Evolutionary conservation across 2,113 vertebrate species (phyloP), one percentile per base, ranked within the genome.

Genomic region (Mesembrinibis cayennensis): DNA sequence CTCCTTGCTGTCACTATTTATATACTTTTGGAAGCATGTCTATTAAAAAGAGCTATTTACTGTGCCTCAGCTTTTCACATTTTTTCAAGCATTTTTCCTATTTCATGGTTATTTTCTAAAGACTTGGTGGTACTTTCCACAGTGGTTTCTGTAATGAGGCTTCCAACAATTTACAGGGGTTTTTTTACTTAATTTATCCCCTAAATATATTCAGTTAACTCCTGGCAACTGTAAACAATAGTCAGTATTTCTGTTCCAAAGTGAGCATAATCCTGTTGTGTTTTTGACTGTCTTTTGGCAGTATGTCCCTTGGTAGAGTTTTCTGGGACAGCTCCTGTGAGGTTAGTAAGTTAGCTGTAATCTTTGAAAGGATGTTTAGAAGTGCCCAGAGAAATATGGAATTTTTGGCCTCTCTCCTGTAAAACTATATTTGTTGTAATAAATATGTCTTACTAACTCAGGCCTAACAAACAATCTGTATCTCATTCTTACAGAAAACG

Each of bases 201-300:
- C 42, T 73, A 85, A 92, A 87, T 30, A 85, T 65, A 91, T 89
- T 89, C 70, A 50, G 19, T 59, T 80, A 82, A 79, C 18, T 76
- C 45, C 62, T 96, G 83, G 70, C 77, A 93, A 76, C 45, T 8
- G 7, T 62, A 79, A 90, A 80, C 38, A 95, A 88, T 34, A 94
- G 84, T 87, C 87, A 91, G 77, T 74, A 62, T 87, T 95, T 95
- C 83, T 87, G 16, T 82, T 89, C 71, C 88, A 85, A 83, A 50
- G 20, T 44, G 69, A 92, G 77, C 36, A 27, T 79, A 78, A 79
- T 88, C 87, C 70, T 90, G 50, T 73, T 93, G 44, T 90, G 71
- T 22, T 90, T 96, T 82, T 76, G 19, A 65, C 70, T 42, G 30
- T 85, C 61, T 77, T 93, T 81, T 93, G 78, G 78, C 87, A 91